Percentiles rank a stretch among this genome's conserved stretches.
These are phyloP conservation scores for Sinotaia quadrata DNA, from an alignment of 2,888 invertebrate genomes.

Conservation along the genomic window DNA sequence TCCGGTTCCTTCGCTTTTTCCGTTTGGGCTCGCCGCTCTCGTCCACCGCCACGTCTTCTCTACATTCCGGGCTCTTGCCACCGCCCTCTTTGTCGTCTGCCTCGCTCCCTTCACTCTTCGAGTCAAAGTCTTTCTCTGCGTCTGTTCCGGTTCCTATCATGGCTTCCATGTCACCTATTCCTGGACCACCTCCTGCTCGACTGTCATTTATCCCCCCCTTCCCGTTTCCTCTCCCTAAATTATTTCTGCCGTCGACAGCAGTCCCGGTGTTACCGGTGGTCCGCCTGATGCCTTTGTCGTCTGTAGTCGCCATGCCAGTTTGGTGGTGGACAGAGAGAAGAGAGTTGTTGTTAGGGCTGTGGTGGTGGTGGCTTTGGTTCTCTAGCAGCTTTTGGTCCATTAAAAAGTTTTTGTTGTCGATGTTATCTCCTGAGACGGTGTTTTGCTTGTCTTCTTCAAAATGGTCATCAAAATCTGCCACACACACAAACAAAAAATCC, in stretches of 20 bases:
- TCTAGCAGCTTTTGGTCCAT: constrained; percentile 6
- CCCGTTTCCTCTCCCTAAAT: not conserved
- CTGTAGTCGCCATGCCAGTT: not conserved
- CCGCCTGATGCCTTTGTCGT: not conserved
- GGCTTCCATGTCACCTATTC: not conserved
- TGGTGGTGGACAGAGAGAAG: not conserved
- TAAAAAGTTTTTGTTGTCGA: not conserved
- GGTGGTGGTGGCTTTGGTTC: constrained; percentile 5
- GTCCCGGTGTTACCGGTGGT: not conserved
- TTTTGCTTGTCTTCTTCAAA: too few relatives aligned
- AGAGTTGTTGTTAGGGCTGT: not conserved
- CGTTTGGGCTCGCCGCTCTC: constrained; percentile 58
- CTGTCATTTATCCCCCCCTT: not conserved
- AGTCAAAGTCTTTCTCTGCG: not conserved
- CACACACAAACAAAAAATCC: too few relatives aligned
- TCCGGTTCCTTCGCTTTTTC: constrained; percentile 71
- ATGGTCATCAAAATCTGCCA: too few relatives aligned
- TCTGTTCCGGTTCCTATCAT: too few relatives aligned
- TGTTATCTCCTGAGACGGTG: too few relatives aligned
- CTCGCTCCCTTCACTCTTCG: not conserved
- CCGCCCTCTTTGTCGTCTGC: constrained; percentile 18
- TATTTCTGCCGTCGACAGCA: not conserved
- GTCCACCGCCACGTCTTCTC: constrained; percentile 33
- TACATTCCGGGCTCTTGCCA: constrained; percentile 28
- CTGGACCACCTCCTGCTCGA: constrained; percentile 2